Percentiles rank a stretch among this genome's conserved stretches.
These are phyloP conservation scores for Limonius californicus DNA, from an alignment of 1,140 invertebrate species.

Conservation along the genomic window DNA sequence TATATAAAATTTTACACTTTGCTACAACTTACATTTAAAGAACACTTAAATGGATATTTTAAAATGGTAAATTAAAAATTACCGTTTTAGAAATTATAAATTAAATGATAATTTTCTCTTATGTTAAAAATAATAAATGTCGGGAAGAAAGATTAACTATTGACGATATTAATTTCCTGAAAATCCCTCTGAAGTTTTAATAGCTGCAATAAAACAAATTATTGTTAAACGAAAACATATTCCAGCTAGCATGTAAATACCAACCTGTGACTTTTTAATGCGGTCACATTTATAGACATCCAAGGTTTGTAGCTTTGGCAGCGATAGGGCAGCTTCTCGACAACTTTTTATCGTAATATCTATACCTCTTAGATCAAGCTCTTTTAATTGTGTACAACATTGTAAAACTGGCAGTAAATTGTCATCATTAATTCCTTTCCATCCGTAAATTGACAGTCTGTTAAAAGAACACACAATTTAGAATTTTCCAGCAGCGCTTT, in stretches of 20 bases:
- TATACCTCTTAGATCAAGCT: conserved; percentile 29
- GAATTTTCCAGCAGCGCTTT: background rate
- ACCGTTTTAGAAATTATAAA: too few relatives aligned
- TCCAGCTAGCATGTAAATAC: background rate
- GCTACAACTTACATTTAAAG: too few relatives aligned
- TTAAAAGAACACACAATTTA: background rate
- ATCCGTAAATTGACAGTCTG: conserved; percentile 31
- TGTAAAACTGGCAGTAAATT: conserved; percentile 32
- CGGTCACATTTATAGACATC: conserved; percentile 33
- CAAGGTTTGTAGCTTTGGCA: conserved; percentile 30
- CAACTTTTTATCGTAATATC: conserved; percentile 36
- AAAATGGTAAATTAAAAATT: too few relatives aligned
- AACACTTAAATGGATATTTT: too few relatives aligned
- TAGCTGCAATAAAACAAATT: conserved; percentile 3
- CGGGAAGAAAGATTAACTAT: conserved; percentile 16
- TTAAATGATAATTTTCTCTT: background rate
- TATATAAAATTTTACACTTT: too few relatives aligned
- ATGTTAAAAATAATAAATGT: background rate
- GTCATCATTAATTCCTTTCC: conserved; percentile 35
- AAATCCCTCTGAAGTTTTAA: conserved; percentile 19
- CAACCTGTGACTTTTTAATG: conserved; percentile 32
- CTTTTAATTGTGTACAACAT: conserved; percentile 30
- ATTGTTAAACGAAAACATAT: too few relatives aligned
- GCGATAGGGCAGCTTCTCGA: conserved; percentile 30
- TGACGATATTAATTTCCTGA: conserved; percentile 19